Base-by-base conservation (phyloP, 2,797 vertebrate species). In the Taenioides sp. region DNA sequence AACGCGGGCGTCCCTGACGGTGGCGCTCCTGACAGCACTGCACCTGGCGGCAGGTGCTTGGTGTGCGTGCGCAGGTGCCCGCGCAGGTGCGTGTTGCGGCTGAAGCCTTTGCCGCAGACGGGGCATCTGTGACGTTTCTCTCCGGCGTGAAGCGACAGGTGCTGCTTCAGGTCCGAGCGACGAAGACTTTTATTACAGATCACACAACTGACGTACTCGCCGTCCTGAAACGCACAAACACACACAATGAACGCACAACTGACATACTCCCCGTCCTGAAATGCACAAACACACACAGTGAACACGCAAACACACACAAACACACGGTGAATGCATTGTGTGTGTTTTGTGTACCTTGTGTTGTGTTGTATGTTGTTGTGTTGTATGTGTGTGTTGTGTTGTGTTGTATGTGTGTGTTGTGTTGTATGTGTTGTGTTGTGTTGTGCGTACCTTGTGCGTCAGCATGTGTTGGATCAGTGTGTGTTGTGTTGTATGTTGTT, bases 161-260 rank as follows among this genome's bases (percentile, higher is more conserved):
- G 61, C 12, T 37, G 5, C 10, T 63, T 63, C 4, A 63, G 61
- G 12, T 63, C 34, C 11, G 11, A 11, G 4, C 61, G 61, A 5
- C 31, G 61, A 1, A 63, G n/a, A 17, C 61, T 63, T 10, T 63
- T 63, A n/a, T 63, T 63, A 43, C 61, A 63, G 61, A 63, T 63
- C 9, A 11, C n/a, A 43, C 61, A 63, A 2, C 61, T 63, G 9
- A 63, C 61, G 11, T 61, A 61, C 59, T 61, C 59, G 2, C 59
- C 59, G 7, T 61, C 59, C 59, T 61, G 25, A 9, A 52, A 49
- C 47, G 16, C 47, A 49, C 47, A 49, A 14, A 10, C 14, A 47
- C 43, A 16, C 43, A 47, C 43, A 16, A 43, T 4, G 2, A 2
- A 47, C 43, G 4, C 20, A 40, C 61, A 63, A 1, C 34, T 40